Evolutionary conservation across 2,888 invertebrate species (phyloP).

Genomic region (Dicyrtomina minuta): DNA sequence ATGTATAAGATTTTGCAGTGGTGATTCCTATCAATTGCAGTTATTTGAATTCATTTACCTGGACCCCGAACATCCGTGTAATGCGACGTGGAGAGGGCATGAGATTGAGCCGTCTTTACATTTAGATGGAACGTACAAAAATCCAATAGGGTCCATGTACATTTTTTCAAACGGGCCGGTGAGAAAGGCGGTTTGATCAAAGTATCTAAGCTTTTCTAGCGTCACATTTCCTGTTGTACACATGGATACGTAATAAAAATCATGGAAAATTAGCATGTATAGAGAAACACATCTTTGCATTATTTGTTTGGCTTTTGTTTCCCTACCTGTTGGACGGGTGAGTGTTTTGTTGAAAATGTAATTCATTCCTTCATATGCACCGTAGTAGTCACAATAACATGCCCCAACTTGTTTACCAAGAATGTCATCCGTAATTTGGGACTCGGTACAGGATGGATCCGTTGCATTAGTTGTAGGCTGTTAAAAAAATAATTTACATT

Average conservation of each 20-base stretch:
- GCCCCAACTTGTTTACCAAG: conserved; percentile 3
- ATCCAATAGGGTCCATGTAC: conserved; percentile 27
- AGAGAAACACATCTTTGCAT: too few species aligned
- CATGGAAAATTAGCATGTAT: too few species aligned
- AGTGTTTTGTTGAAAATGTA: not conserved
- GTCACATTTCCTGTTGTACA: not conserved
- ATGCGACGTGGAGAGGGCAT: conserved; percentile 20
- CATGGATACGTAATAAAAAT: too few species aligned
- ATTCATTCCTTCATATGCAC: conserved; percentile 26
- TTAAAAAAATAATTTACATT: too few species aligned
- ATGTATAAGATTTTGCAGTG: too few species aligned
- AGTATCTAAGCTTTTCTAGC: conserved; percentile 10
- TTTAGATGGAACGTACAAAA: conserved; percentile 19
- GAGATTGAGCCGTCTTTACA: not conserved
- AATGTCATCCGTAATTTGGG: not conserved
- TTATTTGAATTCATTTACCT: conserved; percentile 4
- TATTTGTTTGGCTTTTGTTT: too few species aligned
- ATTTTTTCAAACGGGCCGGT: not conserved
- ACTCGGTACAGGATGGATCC: not conserved
- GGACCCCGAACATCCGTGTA: conserved; percentile 25
- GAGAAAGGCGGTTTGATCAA: conserved; percentile 18
- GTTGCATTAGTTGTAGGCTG: conserved; percentile 1
- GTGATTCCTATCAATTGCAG: too few species aligned
- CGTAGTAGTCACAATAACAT: conserved; percentile 26
- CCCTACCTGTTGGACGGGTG: not conserved